These are phyloP conservation scores for Sipha flava DNA, from an alignment of 1,140 invertebrate genomes.

Conservation along the genomic window DNA sequence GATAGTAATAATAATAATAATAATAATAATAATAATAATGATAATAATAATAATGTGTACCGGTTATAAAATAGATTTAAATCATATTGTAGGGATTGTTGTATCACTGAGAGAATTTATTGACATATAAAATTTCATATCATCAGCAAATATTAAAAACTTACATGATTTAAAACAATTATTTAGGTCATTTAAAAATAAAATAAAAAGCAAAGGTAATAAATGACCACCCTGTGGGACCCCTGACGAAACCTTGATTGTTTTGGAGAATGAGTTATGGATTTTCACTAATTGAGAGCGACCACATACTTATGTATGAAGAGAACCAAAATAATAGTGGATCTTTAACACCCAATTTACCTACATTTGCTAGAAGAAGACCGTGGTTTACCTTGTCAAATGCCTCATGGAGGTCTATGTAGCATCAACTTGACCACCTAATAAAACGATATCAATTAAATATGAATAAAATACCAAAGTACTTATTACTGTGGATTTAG, in stretches of 20 bases:
- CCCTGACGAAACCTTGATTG: slow-evolving; percentile 34
- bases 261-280: slow-evolving; percentile 34
- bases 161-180: too few relatives aligned
- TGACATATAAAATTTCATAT: too few relatives aligned
- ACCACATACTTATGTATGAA: slow-evolving; percentile 37
- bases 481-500: not conserved
- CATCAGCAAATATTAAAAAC: too few relatives aligned
- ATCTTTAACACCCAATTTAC: not conserved
- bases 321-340: slow-evolving; percentile 36
- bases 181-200: slow-evolving; percentile 41
- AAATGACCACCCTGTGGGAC: slow-evolving; percentile 41
- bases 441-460: not conserved
- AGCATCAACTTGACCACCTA: not conserved
- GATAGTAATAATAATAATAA: too few relatives aligned
- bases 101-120: too few relatives aligned
- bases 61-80: too few relatives aligned
- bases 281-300: slow-evolving; percentile 37
- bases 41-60: too few relatives aligned
- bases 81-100: too few relatives aligned
- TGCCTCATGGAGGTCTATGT: not conserved
- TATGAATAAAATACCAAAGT: not conserved
- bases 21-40: too few relatives aligned
- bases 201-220: slow-evolving; percentile 39
- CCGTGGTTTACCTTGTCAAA: not conserved
- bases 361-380: not conserved